Evolutionary conservation across 2,888 invertebrate species (phyloP).

Genomic region (Aphodius granarius): DNA sequence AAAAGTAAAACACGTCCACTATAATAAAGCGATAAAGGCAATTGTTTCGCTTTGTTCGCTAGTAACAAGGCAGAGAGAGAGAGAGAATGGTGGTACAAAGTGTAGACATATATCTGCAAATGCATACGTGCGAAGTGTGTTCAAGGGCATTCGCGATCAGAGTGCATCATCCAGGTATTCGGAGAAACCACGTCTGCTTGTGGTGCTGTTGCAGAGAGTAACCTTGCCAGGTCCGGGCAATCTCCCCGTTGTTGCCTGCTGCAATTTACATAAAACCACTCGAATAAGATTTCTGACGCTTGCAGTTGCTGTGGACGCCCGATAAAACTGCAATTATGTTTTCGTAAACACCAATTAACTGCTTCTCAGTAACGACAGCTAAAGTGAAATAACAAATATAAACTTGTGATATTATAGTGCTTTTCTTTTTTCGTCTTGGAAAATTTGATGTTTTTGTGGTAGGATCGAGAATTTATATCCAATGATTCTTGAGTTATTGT

Average conservation of each 20-base stretch:
- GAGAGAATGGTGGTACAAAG: neutral
- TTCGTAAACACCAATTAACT: neutral
- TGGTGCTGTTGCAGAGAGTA: neutral
- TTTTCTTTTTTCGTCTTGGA: neutral
- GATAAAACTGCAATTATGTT: neutral
- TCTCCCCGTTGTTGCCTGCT: neutral
- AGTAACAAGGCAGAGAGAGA: neutral
- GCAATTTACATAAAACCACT: neutral
- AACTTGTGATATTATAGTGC: neutral
- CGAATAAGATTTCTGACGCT: neutral
- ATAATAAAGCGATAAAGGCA: neutral
- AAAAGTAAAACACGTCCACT: neutral
- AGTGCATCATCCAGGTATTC: neutral
- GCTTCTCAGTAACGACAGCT: neutral
- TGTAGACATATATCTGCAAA: neutral
- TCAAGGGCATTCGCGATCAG: too few relatives aligned
- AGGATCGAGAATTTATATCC: too few relatives aligned
- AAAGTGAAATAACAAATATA: neutral
- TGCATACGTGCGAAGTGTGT: too few relatives aligned
- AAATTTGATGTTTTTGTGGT: neutral
- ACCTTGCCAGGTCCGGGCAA: neutral
- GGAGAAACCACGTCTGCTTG: neutral
- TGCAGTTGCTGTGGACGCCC: neutral
- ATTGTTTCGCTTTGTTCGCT: neutral
- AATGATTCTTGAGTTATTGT: too few relatives aligned